Base-by-base conservation (phyloP, 2,888 invertebrate genomes). In the Steinernema scapterisci region DNA sequence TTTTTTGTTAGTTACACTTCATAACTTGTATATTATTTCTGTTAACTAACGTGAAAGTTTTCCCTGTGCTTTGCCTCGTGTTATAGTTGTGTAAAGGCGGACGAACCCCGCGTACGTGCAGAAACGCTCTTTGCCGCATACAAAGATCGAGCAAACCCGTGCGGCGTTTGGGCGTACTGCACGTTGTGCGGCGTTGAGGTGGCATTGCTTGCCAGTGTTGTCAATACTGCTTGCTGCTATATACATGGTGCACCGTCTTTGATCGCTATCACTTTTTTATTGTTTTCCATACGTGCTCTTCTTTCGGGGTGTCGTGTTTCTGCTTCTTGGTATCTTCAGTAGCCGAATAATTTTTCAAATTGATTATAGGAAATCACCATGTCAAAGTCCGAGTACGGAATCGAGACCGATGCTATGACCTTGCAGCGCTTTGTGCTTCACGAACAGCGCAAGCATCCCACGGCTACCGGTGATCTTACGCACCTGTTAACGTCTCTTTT, bases 381-480 rank as follows among this genome's bases (percentile, higher is more conserved):
- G 31, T 73, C 63, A 31, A 71, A 51, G 31, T 73, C 75, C 1
- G 72, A 73, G 0, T 81, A 72, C 54, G 83, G 83, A 21, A 80
- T 83, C 70, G 83, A 83, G 73, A 83, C 83, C 23, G 83, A 83
- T 74, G 71, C 80, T 16, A 82, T 83, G 78, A 83, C 83, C 0
- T 74, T 84, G 48, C 83, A 83, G 77, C 75, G 83, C 48, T 83
- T 83, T 72, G 82, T 83, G 19, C 73, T 83, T 43, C 73, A 86
- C 56, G 85, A 86, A 71, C 86, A 86, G 73, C 78, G 82, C 46
- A 86, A 85, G 72, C 92, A 92, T 46, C 94, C 95, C 23, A 86
- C 89, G 16, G 97, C 97, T 0, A 95, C 95, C 0, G 97, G 97
- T 2, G 96, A 97, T 88, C 90, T 99, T 73, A 95, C 95, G 0